A percentile compares a stretch with the other conserved stretches of the same genome.
These are phyloP conservation scores for Drosophila quadrilineata DNA, from an alignment of 1,140 invertebrate genomes.

Conservation along the genomic window DNA sequence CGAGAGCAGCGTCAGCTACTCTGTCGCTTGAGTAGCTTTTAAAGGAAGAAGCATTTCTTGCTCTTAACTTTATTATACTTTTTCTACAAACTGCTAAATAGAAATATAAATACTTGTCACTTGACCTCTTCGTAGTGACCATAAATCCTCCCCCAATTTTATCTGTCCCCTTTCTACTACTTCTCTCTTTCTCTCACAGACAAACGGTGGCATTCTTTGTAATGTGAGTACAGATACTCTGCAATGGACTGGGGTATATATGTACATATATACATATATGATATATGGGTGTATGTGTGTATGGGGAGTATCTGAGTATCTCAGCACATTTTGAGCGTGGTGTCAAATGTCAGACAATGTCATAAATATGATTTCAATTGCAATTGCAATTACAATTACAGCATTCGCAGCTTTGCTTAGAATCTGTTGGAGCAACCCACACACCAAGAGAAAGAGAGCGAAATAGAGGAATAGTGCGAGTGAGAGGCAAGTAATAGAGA, in stretches of 20 bases:
- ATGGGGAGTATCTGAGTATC: slow-evolving; percentile 7
- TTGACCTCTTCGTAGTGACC: too few species aligned
- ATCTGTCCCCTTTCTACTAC: background rate
- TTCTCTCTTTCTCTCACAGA: background rate
- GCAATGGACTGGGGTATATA: too few species aligned
- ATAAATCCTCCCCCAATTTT: too few species aligned
- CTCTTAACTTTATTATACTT: too few species aligned
- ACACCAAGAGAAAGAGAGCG: too few species aligned
- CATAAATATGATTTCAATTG: slow-evolving; percentile 55
- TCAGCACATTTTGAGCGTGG: slow-evolving; percentile 13
- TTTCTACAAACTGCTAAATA: slow-evolving; percentile 20
- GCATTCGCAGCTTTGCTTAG: slow-evolving; percentile 22
- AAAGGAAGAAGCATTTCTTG: too few species aligned
- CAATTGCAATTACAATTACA: slow-evolving; percentile 42
- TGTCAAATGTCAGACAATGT: slow-evolving; percentile 62
- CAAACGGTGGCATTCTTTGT: too few species aligned
- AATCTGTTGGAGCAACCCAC: slow-evolving; percentile 7
- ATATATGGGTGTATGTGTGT: too few species aligned
- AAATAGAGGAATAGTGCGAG: background rate
- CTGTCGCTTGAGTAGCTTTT: too few species aligned
- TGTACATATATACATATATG: too few species aligned
- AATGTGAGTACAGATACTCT: too few species aligned
- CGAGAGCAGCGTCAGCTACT: too few species aligned
- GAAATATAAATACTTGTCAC: slow-evolving; percentile 15
- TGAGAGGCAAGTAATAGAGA: background rate